Evolutionary conservation across 1,140 invertebrate genomes (phyloP), one percentile per base, ranked within the genome.

Genomic region (Drosophila leontia): DNA sequence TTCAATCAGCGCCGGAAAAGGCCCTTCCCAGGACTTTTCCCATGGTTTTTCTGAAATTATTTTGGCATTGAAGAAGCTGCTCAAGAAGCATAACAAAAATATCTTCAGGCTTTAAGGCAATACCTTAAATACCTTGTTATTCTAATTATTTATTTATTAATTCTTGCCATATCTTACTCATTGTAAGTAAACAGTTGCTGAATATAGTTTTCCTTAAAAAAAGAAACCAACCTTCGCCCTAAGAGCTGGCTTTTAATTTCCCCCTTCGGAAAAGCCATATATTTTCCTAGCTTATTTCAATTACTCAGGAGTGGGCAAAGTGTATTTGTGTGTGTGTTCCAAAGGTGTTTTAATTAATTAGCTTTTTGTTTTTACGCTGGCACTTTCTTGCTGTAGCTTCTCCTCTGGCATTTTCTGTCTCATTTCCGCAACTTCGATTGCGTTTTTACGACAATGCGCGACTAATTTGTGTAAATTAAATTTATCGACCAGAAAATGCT

Each of bases 401-500:
- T 17, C 50, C 44, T 51, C n/a, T 39, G n/a, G 57, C 70, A 65
- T 80, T 74, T 60, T 68, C 58, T 34, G 39, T 42, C 55, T 39
- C 41, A 44, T 37, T 69, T 56, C 61, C 47, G 26, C 65, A 39
- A 65, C 53, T 75, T 88, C 77, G 72, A 80, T 88, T 68, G 84
- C 84, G 85, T 87, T 87, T 88, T 88, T 88, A 87, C 84, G 85
- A 88, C 84, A 78, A 88, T 62, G 85, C 84, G 85, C 80, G 84
- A 88, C 85, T 88, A 88, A 88, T 88, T 88, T 88, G 84, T 88
- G 84, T 88, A 88, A 88, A 88, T 88, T 88, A 88, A 90, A 88
- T 88, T 88, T 90, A 88, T 88, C 84, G 84, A 88, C 84, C 84
- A 90, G 84, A 90, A 88, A 88, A 88, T 85, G 78, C 65, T 81